phyloP scores from a whole-genome alignment of 1,140 invertebrate genomes.

The Achatina immaculata region DNA sequence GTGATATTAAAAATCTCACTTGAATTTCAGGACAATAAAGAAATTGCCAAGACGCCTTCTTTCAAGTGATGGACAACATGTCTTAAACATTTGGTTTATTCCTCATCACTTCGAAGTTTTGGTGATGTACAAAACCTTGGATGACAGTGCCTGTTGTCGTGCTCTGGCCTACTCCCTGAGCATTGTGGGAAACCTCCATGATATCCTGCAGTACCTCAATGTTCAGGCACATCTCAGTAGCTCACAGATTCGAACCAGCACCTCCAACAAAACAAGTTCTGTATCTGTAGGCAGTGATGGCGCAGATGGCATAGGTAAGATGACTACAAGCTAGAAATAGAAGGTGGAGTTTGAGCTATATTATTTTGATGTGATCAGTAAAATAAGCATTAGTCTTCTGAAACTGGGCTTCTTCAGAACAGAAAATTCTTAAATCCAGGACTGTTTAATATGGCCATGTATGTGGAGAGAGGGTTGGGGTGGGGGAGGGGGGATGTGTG shows the following conservation, averaged over 20 bases:
- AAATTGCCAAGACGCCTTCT: constrained; percentile 65
- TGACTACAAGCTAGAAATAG: too few relatives aligned
- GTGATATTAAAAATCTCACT: too few relatives aligned
- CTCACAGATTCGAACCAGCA: constrained; percentile 55
- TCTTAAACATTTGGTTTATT: constrained; percentile 71
- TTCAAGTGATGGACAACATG: constrained; percentile 63
- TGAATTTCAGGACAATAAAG: constrained; percentile 51
- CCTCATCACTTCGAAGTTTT: constrained; percentile 68
- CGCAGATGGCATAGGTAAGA: constrained; percentile 65
- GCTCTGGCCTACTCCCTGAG: constrained; percentile 57
- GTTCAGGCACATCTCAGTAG: constrained; percentile 64
- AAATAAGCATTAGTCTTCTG: too few relatives aligned
- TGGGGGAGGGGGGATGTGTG: too few relatives aligned
- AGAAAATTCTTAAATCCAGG: too few relatives aligned
- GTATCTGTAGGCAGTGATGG: constrained; percentile 68
- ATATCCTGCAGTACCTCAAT: constrained; percentile 70
- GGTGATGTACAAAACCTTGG: constrained; percentile 66
- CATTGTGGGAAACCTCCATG: constrained; percentile 64
- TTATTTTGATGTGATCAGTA: too few relatives aligned
- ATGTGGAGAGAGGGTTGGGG: too few relatives aligned
- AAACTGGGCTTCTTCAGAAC: too few relatives aligned
- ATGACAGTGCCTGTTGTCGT: constrained; percentile 52
- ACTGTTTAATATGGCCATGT: too few relatives aligned
- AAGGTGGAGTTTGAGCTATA: too few relatives aligned
- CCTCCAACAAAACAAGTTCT: constrained; percentile 60